Evolutionary conservation across 2,888 invertebrate genomes (phyloP).

Genomic region (Dryomyza anilis): DNA sequence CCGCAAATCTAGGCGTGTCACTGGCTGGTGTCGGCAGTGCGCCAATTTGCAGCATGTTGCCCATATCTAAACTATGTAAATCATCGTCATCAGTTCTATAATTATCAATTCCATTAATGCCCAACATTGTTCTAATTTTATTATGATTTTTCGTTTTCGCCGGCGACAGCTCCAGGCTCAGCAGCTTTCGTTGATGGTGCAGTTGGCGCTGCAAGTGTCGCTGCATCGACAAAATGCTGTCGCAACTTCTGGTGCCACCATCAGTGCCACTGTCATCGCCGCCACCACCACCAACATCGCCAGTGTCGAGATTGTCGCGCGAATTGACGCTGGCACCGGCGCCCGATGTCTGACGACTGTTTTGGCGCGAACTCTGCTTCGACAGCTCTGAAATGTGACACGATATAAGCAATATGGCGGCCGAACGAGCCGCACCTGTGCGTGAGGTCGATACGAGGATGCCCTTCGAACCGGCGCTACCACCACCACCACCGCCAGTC

Average conservation of each 20-base stretch:
- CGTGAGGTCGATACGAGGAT: slow-evolving; percentile 79
- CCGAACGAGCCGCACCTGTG: slow-evolving; percentile 92
- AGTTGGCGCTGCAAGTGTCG: slow-evolving; percentile 62
- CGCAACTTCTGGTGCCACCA: slow-evolving; percentile 55
- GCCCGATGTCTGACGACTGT: slow-evolving; percentile 56
- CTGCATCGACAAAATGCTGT: slow-evolving; percentile 60
- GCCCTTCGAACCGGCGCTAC: slow-evolving; percentile 66
- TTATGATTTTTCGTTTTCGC: slow-evolving; percentile 59
- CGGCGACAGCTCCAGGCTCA: slow-evolving; percentile 61
- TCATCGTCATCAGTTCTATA: slow-evolving; percentile 50
- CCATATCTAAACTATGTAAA: slow-evolving; percentile 55
- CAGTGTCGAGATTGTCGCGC: slow-evolving; percentile 58
- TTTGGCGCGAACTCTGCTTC: slow-evolving; percentile 60
- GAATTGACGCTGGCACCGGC: slow-evolving; percentile 56
- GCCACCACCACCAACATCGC: slow-evolving; percentile 29
- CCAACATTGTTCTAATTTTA: slow-evolving; percentile 60
- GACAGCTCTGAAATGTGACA: slow-evolving; percentile 73
- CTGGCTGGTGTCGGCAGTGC: slow-evolving; percentile 62
- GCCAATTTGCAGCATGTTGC: slow-evolving; percentile 59
- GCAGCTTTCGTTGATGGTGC: slow-evolving; percentile 60
- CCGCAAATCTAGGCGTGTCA: slow-evolving; percentile 62
- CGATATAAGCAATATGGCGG: slow-evolving; percentile 94
- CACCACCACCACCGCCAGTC: slow-evolving; percentile 63
- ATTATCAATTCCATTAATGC: slow-evolving; percentile 59
- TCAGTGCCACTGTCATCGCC: slow-evolving; percentile 23